phyloP scores from a whole-genome alignment of 2,113 vertebrate genomes.

The Chionomys nivalis region DNA sequence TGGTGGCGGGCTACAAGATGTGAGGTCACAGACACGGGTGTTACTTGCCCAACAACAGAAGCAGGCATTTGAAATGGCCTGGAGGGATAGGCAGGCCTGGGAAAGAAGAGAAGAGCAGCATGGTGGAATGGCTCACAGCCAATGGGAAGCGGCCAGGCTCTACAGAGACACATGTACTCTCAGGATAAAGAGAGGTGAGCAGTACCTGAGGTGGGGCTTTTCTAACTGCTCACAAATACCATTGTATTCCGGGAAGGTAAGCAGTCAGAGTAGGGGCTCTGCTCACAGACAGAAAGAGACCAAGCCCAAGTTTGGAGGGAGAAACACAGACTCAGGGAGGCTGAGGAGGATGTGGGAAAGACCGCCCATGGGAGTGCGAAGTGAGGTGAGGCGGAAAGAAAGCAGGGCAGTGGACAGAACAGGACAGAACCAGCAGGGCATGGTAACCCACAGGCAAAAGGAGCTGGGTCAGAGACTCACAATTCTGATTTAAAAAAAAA shows the following conservation, averaged over 20 bases:
- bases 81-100: neutral
- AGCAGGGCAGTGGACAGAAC: neutral
- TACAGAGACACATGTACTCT: accelerated
- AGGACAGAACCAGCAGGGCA: neutral
- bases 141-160: neutral
- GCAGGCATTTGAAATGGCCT: neutral
- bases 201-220: neutral
- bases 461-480: neutral
- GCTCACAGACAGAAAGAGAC: neutral
- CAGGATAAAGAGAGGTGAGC: accelerated
- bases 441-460: neutral
- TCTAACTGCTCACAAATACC: neutral
- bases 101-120: neutral
- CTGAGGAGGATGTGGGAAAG: neutral
- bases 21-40: no score
- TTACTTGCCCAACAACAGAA: neutral
- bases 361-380: no score
- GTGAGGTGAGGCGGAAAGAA: neutral
- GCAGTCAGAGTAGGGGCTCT: neutral
- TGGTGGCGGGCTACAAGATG: neutral
- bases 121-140: neutral
- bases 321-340: neutral
- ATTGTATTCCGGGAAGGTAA: neutral
- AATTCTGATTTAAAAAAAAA: neutral
- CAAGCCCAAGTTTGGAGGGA: neutral